A percentile compares a stretch with the other conserved stretches of the same genome.
These are phyloP conservation scores for Ctenodactylus gundi DNA, from an alignment of 2,113 vertebrate species.

Conservation along the genomic window DNA sequence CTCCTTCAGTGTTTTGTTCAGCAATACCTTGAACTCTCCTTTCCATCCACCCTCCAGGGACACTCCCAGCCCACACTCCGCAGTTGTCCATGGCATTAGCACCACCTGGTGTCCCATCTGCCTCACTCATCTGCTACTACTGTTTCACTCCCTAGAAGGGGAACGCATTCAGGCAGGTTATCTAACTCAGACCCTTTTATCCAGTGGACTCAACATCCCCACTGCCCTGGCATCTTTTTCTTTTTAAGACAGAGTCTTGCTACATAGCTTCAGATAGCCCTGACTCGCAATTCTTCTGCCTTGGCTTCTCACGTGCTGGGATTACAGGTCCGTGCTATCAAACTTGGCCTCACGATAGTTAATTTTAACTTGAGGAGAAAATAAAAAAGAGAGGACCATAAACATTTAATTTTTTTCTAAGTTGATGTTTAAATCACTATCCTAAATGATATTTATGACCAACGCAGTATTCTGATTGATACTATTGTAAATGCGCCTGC, in stretches of 20 bases:
- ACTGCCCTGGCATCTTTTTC: background rate
- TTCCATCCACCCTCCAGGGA: background rate
- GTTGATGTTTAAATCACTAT: background rate
- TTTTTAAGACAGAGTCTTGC: background rate
- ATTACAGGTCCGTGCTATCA: background rate
- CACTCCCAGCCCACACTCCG: too few relatives aligned
- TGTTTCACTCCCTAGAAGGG: background rate
- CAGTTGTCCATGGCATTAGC: background rate
- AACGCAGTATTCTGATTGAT: background rate
- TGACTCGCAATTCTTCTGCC: background rate
- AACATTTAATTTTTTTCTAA: constrained; percentile 26
- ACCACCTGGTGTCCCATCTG: background rate
- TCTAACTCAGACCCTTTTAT: background rate
- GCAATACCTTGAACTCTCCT: background rate
- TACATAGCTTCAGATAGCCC: background rate
- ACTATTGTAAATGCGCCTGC: background rate
- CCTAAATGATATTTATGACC: background rate
- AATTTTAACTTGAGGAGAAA: constrained; percentile 19
- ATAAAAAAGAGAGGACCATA: background rate
- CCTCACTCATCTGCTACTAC: background rate
- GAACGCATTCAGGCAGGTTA: background rate
- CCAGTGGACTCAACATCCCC: background rate
- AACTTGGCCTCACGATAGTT: background rate
- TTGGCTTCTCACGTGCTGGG: background rate
- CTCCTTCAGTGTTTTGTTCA: background rate